phyloP scores from a whole-genome alignment of 1,140 invertebrate species.

The Sminthurides bifidus region DNA sequence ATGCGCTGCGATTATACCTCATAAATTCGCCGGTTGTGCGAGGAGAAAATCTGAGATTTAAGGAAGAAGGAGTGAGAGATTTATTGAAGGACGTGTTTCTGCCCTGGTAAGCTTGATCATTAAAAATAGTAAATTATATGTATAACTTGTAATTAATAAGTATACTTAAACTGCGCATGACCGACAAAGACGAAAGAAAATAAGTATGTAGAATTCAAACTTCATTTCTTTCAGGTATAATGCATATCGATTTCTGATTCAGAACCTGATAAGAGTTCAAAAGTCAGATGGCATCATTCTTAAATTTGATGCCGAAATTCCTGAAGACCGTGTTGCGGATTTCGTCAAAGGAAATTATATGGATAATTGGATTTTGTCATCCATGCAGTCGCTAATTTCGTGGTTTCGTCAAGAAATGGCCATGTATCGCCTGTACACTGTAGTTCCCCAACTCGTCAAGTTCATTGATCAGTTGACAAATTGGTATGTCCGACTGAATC shows the following conservation, averaged over 20 bases:
- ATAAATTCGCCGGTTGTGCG: constrained; percentile 97
- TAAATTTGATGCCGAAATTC: constrained; percentile 34
- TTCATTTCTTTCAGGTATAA: constrained; percentile 53
- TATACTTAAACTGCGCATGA: too few species aligned
- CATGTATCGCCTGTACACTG: constrained; percentile 87
- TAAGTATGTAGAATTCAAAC: not conserved
- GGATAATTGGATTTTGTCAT: constrained; percentile 95
- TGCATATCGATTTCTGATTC: constrained; percentile 88
- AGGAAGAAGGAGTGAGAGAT: constrained; percentile 92
- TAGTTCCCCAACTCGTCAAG: constrained; percentile 82
- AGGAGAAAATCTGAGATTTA: constrained; percentile 91
- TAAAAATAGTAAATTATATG: not conserved
- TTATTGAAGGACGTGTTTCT: constrained; percentile 95
- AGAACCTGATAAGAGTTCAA: constrained; percentile 55
- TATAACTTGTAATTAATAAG: too few species aligned
- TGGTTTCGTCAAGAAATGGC: constrained; percentile 90
- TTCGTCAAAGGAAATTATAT: constrained; percentile 63
- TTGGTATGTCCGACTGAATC: constrained; percentile 96
- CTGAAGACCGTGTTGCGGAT: constrained; percentile 43
- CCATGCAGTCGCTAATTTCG: constrained; percentile 79
- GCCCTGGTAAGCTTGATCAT: constrained; percentile 55
- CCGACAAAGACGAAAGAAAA: too few species aligned
- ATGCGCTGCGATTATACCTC: constrained; percentile 88
- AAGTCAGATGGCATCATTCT: constrained; percentile 16
- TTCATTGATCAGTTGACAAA: constrained; percentile 97